Base-by-base conservation (phyloP, 64 coral and sea anemone genomes). In the Montipora sp. region DNA sequence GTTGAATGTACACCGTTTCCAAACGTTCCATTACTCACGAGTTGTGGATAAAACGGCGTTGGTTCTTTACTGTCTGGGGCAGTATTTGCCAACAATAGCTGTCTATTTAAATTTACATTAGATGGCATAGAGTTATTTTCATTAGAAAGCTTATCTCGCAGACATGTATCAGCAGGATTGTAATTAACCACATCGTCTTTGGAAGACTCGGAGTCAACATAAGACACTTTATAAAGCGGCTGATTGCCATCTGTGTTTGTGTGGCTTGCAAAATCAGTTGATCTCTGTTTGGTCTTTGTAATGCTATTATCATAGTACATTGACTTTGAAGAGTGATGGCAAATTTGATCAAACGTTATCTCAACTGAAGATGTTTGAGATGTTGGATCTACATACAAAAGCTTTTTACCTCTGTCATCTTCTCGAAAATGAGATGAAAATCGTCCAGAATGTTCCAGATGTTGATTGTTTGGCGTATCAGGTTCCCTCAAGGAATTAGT, bases 1-100 rank as follows among this genome's bases (percentile, higher is more conserved):
- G 73, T 77, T 75, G 83, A 81, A 89, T 83, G 89, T 53, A 94
- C 76, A 78, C 67, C 70, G 24, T 72, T 90, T 36, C 53, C 67
- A 61, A 70, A 84, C 5, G 66, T 89, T 45, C 58, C 73, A 16
- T 90, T 77, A 16, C 48, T 90, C 23, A 78, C 88, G 43, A 50
- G 82, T 70, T 21, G 46, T 14, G 63, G 65, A 85, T 85, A 72
- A 85, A 49, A 66, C 66, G 15, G 2, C 65, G 13, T 47, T 72
- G 45, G 59, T 71, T 72, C 59, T 65, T 72, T 2, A 48, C 19
- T 73, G 61, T 72, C 82, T 70, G 82, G 47, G 1, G 47, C 65
- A 3, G n/a, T 49, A 45, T 72, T 85, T 70, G 18, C 19, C 61
- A n/a, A 72, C 45, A 59, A 49, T 50, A 63, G 19, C 19, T 85